Conservation (phyloP, 2,888 invertebrate genomes). For the Lordiphosa fenestrarum region DNA sequence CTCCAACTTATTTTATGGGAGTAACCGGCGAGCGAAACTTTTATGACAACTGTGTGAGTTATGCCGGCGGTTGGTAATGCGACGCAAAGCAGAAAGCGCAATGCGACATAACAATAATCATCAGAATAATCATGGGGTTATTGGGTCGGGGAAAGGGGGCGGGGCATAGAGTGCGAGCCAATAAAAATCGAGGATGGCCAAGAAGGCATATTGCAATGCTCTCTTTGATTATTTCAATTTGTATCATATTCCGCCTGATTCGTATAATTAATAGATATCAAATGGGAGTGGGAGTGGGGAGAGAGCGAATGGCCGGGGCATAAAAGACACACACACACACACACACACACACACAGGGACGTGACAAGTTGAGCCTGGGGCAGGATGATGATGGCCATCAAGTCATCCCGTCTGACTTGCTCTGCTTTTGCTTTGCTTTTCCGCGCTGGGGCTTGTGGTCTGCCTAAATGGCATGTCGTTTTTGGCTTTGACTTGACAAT, state of each 20-base stretch:
- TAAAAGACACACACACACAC: not conserved
- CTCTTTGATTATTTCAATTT: constrained; percentile 6
- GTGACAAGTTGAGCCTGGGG: constrained; percentile 43
- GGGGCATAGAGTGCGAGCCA: not conserved
- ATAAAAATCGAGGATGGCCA: not conserved
- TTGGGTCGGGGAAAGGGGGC: not conserved
- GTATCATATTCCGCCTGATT: constrained; percentile 1
- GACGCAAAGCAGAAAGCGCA: not conserved
- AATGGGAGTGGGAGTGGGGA: too few relatives aligned
- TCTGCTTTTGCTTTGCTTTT: constrained; percentile 10
- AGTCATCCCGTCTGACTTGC: constrained; percentile 25
- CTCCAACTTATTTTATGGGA: not conserved
- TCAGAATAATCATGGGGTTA: constrained; percentile 7
- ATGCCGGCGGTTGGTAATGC: constrained; percentile 1
- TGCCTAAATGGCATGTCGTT: constrained; percentile 9
- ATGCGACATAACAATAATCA: constrained; percentile 12
- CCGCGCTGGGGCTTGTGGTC: constrained; percentile 5
- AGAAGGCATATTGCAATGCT: constrained; percentile 18
- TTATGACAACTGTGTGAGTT: not conserved
- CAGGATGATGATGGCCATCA: constrained; percentile 42
- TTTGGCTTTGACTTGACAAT: constrained; percentile 5
- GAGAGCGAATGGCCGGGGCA: not conserved
- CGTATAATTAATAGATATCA: not conserved
- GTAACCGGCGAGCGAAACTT: not conserved
- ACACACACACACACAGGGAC: constrained; percentile 16